Base-by-base conservation (phyloP, 2,797 vertebrate genomes). In the Scomberomorus guttatus region DNA sequence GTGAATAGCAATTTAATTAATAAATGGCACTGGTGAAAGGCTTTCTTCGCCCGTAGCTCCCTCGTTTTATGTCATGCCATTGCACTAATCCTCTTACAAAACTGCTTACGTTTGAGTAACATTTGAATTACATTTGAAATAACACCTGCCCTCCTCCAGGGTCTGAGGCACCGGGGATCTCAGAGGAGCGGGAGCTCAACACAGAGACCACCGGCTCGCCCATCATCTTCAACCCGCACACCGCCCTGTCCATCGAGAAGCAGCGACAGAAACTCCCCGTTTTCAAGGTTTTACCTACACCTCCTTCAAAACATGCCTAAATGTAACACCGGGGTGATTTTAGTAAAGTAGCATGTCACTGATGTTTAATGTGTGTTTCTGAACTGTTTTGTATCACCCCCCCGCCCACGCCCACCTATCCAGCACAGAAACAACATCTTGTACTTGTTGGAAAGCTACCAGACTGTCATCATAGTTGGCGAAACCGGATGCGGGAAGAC, bases 341-440 rank as follows among this genome's bases (percentile, higher is more conserved):
- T 6, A 42, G 9, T 58, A 22, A 48, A 18, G 17, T 18, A 42
- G 20, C 24, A 24, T 56, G 1, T 22, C 11, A 6, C 18, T 58
- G 50, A 27, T 61, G 15, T 62, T 50, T 6, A 12, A 15, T 68
- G 14, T 11, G 20, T 67, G 1, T 44, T 20, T 24, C 20, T 81
- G 5, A 70, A 7, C 17, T 64, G 17, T 57, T 17, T 12, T 68
- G n/a, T 69, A 67, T 70, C 3, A n/a, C n/a, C n/a, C n/a, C n/a
- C n/a, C n/a, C n/a, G n/a, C n/a, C n/a, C n/a, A n/a, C n/a, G n/a
- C n/a, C n/a, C n/a, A n/a, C 18, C 46, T n/a, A n/a, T 94, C 29
- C 94, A 99, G 98, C 97, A 99, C 90, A 97, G 98, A 94, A 99
- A 99, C 95, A 98, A 99, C 90, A 97, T 99, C 82, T 95, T 99